Base-by-base conservation (phyloP, 1,140 invertebrate species). In the Thalassaphorura encarpata region DNA sequence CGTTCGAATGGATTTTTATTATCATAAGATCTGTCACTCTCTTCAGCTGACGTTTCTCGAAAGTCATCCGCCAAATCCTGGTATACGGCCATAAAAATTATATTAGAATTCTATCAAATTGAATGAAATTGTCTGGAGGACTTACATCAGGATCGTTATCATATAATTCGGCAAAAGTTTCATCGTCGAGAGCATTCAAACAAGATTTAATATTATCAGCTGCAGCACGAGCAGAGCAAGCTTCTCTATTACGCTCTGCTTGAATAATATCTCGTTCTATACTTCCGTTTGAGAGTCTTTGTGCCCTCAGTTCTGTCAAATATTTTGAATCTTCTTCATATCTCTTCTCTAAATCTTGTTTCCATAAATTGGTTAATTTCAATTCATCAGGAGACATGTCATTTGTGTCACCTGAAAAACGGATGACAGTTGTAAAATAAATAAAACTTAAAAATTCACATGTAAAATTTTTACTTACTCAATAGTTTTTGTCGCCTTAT, bases 311-410 rank as follows among this genome's bases (percentile, higher is more conserved):
- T 66, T 82, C 79, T 3, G 77, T 76, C 58, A 83, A 68, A 59
- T 81, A 83, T 55, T 80, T 78, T 29, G 77, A 77, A 62, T 82
- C 81, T 63, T 83, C 80, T 45, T 78, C 77, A 61, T 78, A 79
- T 8, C 77, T 71, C 58, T 78, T 75, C 55, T 81, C 77, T 13
- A 83, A 69, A 67, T 83, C 81, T 58, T 82, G 77, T 39, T 80
- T 75, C 81, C 81, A 83, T 4, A 71, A 71, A 58, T 72, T 58
- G 27, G 58, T 51, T 23, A 52, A 53, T 21, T 56, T 55, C 46
- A 50, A 23, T 57, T 60, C 51, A 58, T 52, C 49, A 18, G 45
- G 41, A 41, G 43, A 43, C 11, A 43, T 43, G 19, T 19, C 19
- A 43, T 43, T 19, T 8, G 11, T 43, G 42, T 43, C 6, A 43